Percentiles rank a stretch among this genome's conserved stretches.
Conservation (phyloP, 2,113 vertebrate species). For the Eidolon helvum region DNA sequence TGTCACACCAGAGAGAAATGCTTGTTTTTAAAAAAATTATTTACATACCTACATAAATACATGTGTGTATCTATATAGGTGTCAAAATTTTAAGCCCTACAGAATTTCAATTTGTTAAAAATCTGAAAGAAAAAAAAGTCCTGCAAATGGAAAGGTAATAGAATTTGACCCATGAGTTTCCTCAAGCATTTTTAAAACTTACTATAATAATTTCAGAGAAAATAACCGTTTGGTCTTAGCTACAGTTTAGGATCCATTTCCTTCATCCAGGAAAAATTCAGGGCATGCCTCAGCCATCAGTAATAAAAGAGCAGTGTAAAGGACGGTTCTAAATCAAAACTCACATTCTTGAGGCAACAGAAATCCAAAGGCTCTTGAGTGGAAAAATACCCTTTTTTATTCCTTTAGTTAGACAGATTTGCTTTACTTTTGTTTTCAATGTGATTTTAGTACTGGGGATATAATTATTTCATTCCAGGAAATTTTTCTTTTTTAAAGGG, state of each 20-base stretch:
- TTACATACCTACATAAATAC: neutral
- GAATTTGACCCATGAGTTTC: constrained; percentile 49
- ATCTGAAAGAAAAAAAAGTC: neutral
- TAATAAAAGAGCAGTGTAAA: neutral
- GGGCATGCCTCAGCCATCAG: neutral
- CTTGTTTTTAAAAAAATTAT: constrained; percentile 50
- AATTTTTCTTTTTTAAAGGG: neutral
- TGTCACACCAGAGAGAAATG: constrained; percentile 3
- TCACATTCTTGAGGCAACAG: neutral
- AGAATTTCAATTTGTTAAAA: constrained; percentile 35
- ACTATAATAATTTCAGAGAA: constrained; percentile 34
- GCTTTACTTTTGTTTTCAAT: constrained; percentile 25
- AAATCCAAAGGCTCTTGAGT: constrained; percentile 15
- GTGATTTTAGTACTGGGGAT: constrained; percentile 20
- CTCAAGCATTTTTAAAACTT: neutral
- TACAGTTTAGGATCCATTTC: neutral
- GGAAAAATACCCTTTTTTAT: neutral
- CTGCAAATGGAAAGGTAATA: neutral
- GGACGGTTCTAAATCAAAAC: neutral
- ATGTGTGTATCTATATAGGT: neutral
- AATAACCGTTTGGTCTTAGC: neutral
- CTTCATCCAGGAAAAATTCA: constrained; percentile 7
- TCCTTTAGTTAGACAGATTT: neutral
- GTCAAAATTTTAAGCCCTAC: constrained; percentile 8
- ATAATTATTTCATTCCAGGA: constrained; percentile 2